These are phyloP conservation scores for Girardia tigrina DNA, from an alignment of 2,888 invertebrate species.

Conservation along the genomic window DNA sequence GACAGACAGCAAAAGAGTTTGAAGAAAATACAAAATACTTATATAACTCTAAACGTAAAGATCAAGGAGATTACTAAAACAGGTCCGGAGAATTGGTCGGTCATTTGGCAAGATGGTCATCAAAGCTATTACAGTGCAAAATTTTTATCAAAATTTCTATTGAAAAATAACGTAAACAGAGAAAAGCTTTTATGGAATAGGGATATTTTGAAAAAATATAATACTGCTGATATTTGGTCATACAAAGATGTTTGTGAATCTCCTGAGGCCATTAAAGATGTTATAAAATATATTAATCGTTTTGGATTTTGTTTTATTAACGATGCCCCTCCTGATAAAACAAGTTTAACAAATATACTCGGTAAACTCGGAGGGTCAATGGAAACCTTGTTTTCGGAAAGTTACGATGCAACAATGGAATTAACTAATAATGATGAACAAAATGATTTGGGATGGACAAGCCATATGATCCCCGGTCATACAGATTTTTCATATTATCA, in stretches of 20 bases:
- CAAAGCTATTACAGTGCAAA: background rate
- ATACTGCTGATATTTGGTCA: too few species aligned
- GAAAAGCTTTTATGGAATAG: too few species aligned
- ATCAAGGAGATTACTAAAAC: background rate
- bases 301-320: constrained; percentile 28
- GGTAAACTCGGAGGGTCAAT: constrained; percentile 23
- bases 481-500: constrained; percentile 29
- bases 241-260: background rate
- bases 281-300: background rate
- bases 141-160: too few species aligned
- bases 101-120: constrained; percentile 24
- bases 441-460: constrained; percentile 31
- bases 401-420: constrained; percentile 32
- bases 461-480: constrained; percentile 24
- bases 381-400: constrained; percentile 31
- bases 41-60: background rate
- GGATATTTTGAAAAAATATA: too few species aligned
- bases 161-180: too few species aligned
- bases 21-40: background rate
- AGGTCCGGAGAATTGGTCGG: background rate
- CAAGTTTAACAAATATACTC: background rate
- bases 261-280: background rate
- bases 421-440: constrained; percentile 24
- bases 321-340: constrained; percentile 24
- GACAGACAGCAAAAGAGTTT: constrained; percentile 17